Percentiles rank a stretch among this genome's conserved stretches.
Evolutionary conservation across 2,888 invertebrate genomes (phyloP).

Genomic region (Iphiclides podalirius): DNA sequence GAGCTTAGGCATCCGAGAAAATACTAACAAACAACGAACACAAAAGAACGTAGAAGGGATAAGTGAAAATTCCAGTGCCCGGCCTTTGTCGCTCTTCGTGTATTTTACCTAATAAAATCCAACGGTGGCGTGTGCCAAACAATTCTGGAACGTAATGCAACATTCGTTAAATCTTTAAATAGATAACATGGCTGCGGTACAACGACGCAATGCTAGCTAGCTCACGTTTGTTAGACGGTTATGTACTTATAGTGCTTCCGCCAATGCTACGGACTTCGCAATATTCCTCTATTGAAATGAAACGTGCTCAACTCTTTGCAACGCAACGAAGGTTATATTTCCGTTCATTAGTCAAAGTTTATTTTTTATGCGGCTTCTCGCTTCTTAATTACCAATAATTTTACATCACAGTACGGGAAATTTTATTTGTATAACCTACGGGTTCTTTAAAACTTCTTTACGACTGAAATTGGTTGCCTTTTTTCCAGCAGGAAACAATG

Average conservation of each 20-base stretch:
- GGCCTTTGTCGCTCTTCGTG: constrained; percentile 1
- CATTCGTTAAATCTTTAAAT: constrained; percentile 23
- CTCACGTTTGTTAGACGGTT: constrained; percentile 15
- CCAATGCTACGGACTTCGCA: constrained; percentile 6
- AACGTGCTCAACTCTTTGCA: no score
- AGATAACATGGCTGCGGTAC: constrained; percentile 19
- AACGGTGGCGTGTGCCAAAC: constrained; percentile 1
- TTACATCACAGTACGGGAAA: no score
- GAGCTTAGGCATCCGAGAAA: neutral
- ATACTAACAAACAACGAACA: neutral
- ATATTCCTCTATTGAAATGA: no score
- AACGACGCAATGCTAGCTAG: constrained; percentile 15
- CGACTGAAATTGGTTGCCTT: no score
- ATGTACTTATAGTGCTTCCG: constrained; percentile 14
- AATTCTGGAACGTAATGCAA: constrained; percentile 14
- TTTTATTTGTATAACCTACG: no score
- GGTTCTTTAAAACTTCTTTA: no score
- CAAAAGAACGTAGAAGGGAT: neutral
- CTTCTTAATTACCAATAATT: no score
- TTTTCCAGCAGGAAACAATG: no score
- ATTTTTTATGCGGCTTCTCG: no score
- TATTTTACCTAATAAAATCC: constrained; percentile 7
- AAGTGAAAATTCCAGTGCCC: constrained; percentile 5
- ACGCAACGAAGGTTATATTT: no score
- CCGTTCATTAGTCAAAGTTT: no score